Evolutionary conservation across 2,888 invertebrate species (phyloP).

Genomic region (Agelastica alni): DNA sequence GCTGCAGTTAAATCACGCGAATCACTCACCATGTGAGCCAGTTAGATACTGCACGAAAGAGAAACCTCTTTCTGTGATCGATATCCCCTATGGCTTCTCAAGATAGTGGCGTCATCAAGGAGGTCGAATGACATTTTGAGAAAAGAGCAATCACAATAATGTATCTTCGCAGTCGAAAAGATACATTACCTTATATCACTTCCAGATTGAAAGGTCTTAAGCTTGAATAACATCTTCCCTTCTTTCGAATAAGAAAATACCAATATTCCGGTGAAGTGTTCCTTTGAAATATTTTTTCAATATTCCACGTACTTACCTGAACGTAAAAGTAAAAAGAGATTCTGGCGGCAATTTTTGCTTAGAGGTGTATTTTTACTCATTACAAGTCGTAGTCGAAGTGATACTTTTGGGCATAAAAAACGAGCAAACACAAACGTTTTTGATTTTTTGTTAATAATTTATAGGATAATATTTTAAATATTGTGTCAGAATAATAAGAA

Average conservation of each 20-base stretch:
- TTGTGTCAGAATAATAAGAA: too few species aligned
- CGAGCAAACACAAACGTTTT: too few species aligned
- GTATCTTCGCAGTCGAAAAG: constrained; percentile 26
- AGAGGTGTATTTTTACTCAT: background rate
- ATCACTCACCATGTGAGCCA: too few species aligned
- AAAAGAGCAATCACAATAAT: constrained; percentile 33
- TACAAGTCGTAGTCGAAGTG: too few species aligned
- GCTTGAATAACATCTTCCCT: constrained; percentile 27
- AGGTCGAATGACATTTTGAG: constrained; percentile 28
- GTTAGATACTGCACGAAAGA: background rate
- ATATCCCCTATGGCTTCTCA: constrained; percentile 14
- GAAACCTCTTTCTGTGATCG: constrained; percentile 15
- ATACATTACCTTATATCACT: constrained; percentile 33
- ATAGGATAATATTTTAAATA: too few species aligned
- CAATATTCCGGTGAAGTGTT: constrained; percentile 22
- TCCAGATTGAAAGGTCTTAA: constrained; percentile 28
- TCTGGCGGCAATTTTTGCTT: background rate
- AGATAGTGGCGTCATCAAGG: constrained; percentile 25
- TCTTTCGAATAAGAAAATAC: constrained; percentile 16
- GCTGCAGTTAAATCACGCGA: too few species aligned
- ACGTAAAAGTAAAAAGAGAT: constrained; percentile 2
- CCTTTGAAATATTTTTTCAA: constrained; percentile 26
- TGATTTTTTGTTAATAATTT: too few species aligned
- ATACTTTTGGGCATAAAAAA: too few species aligned
- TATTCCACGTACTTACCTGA: constrained; percentile 14